Base-by-base conservation (phyloP, 2,888 invertebrate genomes). In the Mycalesis mineus region DNA sequence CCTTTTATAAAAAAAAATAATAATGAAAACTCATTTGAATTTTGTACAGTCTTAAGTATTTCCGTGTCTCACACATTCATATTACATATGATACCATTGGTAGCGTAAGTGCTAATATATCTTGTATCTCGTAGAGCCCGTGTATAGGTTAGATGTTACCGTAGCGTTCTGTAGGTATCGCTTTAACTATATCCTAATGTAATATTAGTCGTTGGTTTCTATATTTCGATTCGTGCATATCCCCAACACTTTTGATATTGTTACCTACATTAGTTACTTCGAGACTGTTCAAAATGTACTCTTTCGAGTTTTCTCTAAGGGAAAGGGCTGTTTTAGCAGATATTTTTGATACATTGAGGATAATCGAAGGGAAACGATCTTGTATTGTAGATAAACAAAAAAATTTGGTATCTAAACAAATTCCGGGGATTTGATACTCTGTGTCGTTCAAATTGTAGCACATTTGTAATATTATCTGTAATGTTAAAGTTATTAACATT, bases 271-370 rank as follows among this genome's bases (percentile, higher is more conserved):
- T 85, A 88, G 86, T 87, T 88, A 88, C 82, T 87, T 87, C 80
- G 88, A 89, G 89, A 89, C 88, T 89, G 89, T 88, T 87, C 86
- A 84, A 84, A 82, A 78, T 84, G 77, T 82, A 79, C 79, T 80
- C 81, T 88, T 82, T 85, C 84, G 86, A 87, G 82, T 80, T 83
- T 82, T 86, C 86, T 88, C 83, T 88, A 87, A 87, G 80, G 87
- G 87, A 89, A 89, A 88, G 88, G 87, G 84, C 88, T 84, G 78
- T 85, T 82, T 86, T 80, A 86, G 88, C 87, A 84, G 84, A 89
- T 89, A 89, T 89, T 89, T 89, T 89, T 89, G 88, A 89, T 88
- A 89, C 88, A 84, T 84, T 84, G 87, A 84, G 82, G 81, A 80
- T 78, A 82, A 85, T 88, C 86, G 84, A 84, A 81, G 84, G 85